Conservation (phyloP, 2,888 invertebrate genomes). For the Bimastos eiseni region DNA sequence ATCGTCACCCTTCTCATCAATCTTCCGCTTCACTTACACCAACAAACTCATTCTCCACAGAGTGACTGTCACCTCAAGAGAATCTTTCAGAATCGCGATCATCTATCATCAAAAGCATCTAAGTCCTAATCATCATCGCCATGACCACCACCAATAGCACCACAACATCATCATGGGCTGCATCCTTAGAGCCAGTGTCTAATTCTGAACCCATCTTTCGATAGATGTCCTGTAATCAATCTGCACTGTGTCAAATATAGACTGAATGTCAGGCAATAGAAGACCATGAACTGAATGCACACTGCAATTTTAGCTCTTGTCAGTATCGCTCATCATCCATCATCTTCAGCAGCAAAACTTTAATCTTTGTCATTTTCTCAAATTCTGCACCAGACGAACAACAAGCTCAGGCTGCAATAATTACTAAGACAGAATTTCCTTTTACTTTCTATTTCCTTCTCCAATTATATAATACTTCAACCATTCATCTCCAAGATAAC, state of each 20-base stretch:
- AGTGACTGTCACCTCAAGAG: too few species aligned
- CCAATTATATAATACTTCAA: not conserved
- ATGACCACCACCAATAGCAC: not conserved
- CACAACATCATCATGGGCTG: not conserved
- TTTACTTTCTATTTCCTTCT: not conserved
- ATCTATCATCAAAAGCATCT: not conserved
- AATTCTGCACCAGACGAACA: not conserved
- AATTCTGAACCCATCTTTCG: not conserved
- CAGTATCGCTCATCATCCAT: not conserved
- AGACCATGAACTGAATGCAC: not conserved
- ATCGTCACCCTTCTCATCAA: too few species aligned
- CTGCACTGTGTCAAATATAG: not conserved
- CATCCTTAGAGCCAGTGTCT: not conserved
- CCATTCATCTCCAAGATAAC: not conserved
- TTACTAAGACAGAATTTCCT: not conserved
- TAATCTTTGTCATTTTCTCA: not conserved
- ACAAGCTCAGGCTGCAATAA: not conserved
- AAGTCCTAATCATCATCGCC: not conserved
- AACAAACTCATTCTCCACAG: too few species aligned
- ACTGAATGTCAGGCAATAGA: not conserved
- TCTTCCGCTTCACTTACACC: too few species aligned
- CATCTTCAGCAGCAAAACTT: not conserved
- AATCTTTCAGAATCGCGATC: not conserved
- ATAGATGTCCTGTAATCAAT: conserved; percentile 3
- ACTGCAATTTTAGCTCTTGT: not conserved